phyloP scores from a whole-genome alignment of 30 jellyfish, hydroid and myxozoan genomes.

The Hydractinia echinata region DNA sequence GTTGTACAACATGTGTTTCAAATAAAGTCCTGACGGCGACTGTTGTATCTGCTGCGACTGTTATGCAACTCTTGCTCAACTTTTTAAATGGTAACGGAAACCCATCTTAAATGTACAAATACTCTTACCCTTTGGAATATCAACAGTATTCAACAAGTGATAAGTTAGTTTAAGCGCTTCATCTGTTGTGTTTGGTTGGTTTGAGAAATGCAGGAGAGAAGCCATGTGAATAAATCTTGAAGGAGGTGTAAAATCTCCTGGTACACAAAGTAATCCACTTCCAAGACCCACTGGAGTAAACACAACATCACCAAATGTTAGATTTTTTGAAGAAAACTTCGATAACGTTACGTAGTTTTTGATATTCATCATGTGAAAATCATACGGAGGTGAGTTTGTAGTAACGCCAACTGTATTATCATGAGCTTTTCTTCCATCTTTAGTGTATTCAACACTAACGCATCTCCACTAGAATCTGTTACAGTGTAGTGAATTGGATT shows the following conservation, averaged over 20 bases:
- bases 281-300: not conserved
- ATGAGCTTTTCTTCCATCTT: constrained; percentile 11
- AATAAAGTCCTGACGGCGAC: too few species aligned
- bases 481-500: not conserved
- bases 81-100: too few species aligned
- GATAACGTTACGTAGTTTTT: not conserved
- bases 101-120: too few species aligned
- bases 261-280: constrained; percentile 3
- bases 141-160: constrained; percentile 1
- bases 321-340: not conserved
- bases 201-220: not conserved
- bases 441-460: constrained; percentile 29
- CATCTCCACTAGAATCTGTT: constrained; percentile 6
- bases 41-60: too few species aligned
- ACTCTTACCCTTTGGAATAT: not conserved
- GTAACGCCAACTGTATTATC: constrained; percentile 1
- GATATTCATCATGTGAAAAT: not conserved
- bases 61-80: too few species aligned
- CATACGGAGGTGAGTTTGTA: constrained; percentile 6
- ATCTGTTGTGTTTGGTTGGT: not conserved
- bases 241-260: constrained; percentile 27
- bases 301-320: not conserved
- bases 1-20: too few species aligned
- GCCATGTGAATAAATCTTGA: constrained; percentile 1
- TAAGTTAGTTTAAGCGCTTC: not conserved